A percentile compares a stretch with the other conserved stretches of the same genome.
phyloP scores from a whole-genome alignment of 2,888 invertebrate species.

The Shargacucullia verbasci region DNA sequence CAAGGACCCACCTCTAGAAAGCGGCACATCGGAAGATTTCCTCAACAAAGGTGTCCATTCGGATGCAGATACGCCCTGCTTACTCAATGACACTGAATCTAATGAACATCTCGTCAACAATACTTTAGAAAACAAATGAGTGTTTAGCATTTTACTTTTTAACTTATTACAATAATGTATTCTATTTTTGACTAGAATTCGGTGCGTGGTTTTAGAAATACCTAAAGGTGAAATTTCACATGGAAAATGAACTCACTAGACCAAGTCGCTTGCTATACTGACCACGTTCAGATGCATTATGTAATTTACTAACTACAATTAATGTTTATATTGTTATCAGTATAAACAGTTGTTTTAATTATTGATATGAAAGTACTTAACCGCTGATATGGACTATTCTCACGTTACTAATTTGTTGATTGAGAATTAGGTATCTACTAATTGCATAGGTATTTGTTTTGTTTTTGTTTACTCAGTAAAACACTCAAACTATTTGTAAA shows the following conservation, averaged over 20 bases:
- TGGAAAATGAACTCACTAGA: constrained; percentile 17
- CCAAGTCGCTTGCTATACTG: constrained; percentile 45
- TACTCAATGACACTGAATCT: constrained; percentile 61
- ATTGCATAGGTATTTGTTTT: too few relatives aligned
- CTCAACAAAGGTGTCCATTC: constrained; percentile 77
- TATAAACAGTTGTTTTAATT: too few relatives aligned
- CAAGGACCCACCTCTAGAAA: constrained; percentile 52
- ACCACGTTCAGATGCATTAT: constrained; percentile 41
- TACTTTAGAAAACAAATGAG: constrained; percentile 67
- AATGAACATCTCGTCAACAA: constrained; percentile 58
- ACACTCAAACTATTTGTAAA: too few relatives aligned
- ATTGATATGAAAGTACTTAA: constrained; percentile 1
- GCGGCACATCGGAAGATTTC: constrained; percentile 54
- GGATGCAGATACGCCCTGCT: constrained; percentile 61
- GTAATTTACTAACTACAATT: constrained; percentile 59
- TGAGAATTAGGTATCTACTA: background rate
- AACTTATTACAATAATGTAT: constrained; percentile 6
- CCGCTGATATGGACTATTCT: constrained; percentile 54
- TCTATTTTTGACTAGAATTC: background rate
- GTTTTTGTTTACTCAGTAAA: too few relatives aligned
- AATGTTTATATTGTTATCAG: constrained; percentile 61
- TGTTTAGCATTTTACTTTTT: constrained; percentile 51
- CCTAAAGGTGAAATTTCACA: constrained; percentile 12
- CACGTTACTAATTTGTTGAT: constrained; percentile 11
- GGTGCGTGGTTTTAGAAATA: background rate